These are phyloP conservation scores for Sapajus apella DNA, from an alignment of 2,113 vertebrate genomes.

Conservation along the genomic window DNA sequence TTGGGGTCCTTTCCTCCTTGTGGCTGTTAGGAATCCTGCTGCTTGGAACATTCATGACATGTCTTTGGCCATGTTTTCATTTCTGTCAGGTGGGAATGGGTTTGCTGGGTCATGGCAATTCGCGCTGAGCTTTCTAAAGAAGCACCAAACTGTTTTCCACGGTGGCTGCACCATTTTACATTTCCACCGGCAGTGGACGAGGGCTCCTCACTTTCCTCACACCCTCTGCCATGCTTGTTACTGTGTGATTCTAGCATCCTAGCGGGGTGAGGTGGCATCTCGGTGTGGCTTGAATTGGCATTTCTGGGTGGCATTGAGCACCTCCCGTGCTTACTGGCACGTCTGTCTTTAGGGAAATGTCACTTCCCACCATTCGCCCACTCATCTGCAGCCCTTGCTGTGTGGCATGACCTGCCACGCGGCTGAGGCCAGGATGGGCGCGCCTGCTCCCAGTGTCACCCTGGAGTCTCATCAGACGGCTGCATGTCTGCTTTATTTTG, in stretches of 20 bases:
- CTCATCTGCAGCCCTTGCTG: neutral
- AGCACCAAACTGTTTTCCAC: neutral
- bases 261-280: accelerated
- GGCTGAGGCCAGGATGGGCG: neutral
- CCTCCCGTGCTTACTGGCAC: neutral
- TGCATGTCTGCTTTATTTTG: neutral
- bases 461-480: slow-evolving; percentile 8
- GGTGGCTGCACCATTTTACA: accelerated
- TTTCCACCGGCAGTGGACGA: accelerated
- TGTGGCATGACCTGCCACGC: neutral
- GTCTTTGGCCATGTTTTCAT: accelerated
- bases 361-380: neutral
- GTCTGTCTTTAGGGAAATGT: neutral
- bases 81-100: too few species aligned
- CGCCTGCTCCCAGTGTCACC: accelerated
- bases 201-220: neutral
- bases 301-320: neutral
- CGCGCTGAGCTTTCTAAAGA: neutral
- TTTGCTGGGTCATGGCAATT: neutral
- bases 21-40: neutral
- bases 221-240: accelerated
- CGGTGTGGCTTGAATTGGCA: neutral
- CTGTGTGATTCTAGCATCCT: neutral
- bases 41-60: neutral
- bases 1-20: neutral